Percentiles rank a stretch among this genome's conserved stretches.
phyloP scores from a whole-genome alignment of 2,888 invertebrate species.

The Zeuzera pyrina region DNA sequence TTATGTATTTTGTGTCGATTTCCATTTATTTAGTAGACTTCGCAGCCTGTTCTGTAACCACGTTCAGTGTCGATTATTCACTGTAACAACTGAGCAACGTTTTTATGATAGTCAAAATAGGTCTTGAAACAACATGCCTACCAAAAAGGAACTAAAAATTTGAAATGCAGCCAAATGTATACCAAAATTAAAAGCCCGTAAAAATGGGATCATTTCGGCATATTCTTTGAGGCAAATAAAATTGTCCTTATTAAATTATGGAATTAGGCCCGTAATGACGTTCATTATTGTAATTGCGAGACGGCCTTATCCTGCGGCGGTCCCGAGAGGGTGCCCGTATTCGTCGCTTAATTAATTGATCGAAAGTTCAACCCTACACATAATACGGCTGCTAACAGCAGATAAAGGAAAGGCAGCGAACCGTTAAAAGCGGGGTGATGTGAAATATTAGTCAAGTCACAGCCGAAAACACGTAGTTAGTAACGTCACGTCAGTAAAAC shows the following conservation, averaged over 20 bases:
- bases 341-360: slow-evolving; percentile 70
- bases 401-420: slow-evolving; percentile 62
- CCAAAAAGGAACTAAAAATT: no score
- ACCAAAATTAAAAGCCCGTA: no score
- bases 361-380: slow-evolving; percentile 66
- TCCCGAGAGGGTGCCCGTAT: slow-evolving; percentile 49
- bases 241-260: slow-evolving; percentile 44
- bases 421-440: slow-evolving; percentile 61
- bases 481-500: slow-evolving; percentile 57
- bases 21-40: no score
- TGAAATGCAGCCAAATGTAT: no score
- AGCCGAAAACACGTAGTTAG: slow-evolving; percentile 60
- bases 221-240: slow-evolving; percentile 1
- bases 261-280: slow-evolving; percentile 46
- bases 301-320: slow-evolving; percentile 30
- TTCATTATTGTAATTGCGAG: slow-evolving; percentile 49
- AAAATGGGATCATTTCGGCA: slow-evolving; percentile 4
- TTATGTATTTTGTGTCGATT: no score
- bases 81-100: no score
- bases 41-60: no score
- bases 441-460: slow-evolving; percentile 68
- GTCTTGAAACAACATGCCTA: no score
- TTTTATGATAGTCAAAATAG: no score
- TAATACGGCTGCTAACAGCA: slow-evolving; percentile 60
- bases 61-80: no score